Percentiles rank a stretch among this genome's conserved stretches.
Conservation (phyloP, 2,797 vertebrate species). For the Pempheris klunzingeri region DNA sequence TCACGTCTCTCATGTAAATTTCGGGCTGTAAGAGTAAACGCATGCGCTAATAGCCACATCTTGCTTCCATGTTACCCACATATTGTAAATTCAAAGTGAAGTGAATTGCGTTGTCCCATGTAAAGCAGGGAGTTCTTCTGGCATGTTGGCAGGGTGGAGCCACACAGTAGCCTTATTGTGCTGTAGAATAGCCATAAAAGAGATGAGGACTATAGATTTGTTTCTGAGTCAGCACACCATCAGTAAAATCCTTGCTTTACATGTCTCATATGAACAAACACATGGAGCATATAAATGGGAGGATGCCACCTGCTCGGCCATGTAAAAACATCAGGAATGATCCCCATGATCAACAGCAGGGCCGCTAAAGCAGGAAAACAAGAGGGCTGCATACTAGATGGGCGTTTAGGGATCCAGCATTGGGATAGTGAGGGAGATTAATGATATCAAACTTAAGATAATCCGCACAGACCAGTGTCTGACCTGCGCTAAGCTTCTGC, state of each 20-base stretch:
- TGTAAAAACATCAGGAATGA: constrained; percentile 37
- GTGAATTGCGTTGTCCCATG: constrained; percentile 60
- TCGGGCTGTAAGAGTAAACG: constrained; percentile 12
- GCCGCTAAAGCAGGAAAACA: constrained; percentile 11
- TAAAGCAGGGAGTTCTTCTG: constrained; percentile 59
- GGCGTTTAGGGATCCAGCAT: constrained; percentile 16
- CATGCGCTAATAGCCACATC: constrained; percentile 12
- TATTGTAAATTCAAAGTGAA: constrained; percentile 72
- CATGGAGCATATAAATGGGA: not conserved
- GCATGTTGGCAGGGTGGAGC: constrained; percentile 34
- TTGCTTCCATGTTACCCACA: not conserved
- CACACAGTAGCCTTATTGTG: constrained; percentile 62
- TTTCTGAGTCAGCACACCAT: constrained; percentile 30
- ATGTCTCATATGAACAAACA: constrained; percentile 7
- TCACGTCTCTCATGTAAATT: constrained; percentile 63
- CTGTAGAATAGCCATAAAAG: constrained; percentile 10
- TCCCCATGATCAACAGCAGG: constrained; percentile 34
- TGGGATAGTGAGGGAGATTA: constrained; percentile 23
- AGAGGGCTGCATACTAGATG: not conserved
- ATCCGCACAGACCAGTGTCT: constrained; percentile 7
- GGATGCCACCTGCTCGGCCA: constrained; percentile 48
- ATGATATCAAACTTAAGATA: constrained; percentile 38
- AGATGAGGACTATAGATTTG: constrained; percentile 34
- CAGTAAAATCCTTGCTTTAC: constrained; percentile 25
- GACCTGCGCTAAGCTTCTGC: constrained; percentile 31